phyloP scores from a whole-genome alignment of 1,140 invertebrate species.

The Aphaenogaster rudis region DNA sequence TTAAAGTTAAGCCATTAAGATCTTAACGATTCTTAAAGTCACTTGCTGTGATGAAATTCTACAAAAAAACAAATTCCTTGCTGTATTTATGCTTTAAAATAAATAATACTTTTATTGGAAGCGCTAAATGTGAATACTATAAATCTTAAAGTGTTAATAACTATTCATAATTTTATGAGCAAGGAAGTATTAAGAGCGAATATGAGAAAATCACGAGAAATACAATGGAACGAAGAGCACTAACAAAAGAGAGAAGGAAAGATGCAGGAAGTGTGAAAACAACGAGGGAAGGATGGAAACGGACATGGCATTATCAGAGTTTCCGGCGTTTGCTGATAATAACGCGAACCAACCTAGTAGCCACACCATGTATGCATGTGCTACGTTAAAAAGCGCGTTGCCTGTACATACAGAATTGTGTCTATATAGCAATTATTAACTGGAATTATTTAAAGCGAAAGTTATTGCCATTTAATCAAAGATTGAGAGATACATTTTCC shows the following conservation, averaged over 20 bases:
- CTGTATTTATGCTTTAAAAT: not conserved
- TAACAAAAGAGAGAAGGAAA: constrained; percentile 35
- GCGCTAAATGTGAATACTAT: not conserved
- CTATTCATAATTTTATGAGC: not conserved
- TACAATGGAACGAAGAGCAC: not conserved
- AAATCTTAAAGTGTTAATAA: not conserved
- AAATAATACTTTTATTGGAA: constrained; percentile 7
- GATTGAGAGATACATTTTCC: not conserved
- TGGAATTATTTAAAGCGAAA: not conserved
- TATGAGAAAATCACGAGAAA: constrained; percentile 22
- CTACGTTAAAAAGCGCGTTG: constrained; percentile 8
- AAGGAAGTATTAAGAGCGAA: not conserved
- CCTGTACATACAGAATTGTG: not conserved
- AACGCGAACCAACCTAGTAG: constrained; percentile 16
- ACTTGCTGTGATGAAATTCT: not conserved
- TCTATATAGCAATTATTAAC: not conserved
- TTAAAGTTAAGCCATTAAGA: not conserved
- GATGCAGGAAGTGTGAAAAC: constrained; percentile 66
- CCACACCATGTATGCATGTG: not conserved
- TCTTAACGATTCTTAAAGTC: not conserved
- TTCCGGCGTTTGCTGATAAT: constrained; percentile 80
- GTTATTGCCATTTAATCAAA: not conserved
- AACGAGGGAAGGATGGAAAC: constrained; percentile 70
- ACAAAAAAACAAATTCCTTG: not conserved
- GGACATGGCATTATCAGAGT: constrained; percentile 79